Evolutionary conservation across 2,113 vertebrate species (phyloP).

Genomic region (Charadrius vociferus): DNA sequence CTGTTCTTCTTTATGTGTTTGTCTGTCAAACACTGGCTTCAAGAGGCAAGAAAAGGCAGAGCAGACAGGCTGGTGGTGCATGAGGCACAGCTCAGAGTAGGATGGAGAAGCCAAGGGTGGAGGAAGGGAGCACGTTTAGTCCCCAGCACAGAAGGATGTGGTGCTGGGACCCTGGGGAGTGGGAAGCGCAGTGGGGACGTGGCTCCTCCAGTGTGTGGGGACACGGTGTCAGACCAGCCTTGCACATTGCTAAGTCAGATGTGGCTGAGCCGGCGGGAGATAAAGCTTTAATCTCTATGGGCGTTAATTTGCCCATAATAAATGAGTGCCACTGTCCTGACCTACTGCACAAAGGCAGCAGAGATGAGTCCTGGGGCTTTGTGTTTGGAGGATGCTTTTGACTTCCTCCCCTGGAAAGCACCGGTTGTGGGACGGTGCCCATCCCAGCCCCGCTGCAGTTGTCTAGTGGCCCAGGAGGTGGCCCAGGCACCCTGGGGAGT

Average conservation of each 20-base stretch:
- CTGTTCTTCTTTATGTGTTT: not conserved
- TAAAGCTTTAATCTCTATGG: conserved; percentile 31
- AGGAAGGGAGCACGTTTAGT: not conserved
- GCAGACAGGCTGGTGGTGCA: not conserved
- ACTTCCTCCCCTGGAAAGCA: not conserved
- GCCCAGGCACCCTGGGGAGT: not conserved
- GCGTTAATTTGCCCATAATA: not conserved
- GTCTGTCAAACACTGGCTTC: not conserved
- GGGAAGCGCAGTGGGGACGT: not conserved
- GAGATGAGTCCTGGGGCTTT: not conserved
- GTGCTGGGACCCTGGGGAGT: not conserved
- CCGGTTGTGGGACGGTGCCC: not conserved
- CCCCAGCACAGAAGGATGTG: fast-evolving
- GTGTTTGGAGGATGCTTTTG: not conserved
- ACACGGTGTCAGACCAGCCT: not conserved
- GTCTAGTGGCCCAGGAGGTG: not conserved
- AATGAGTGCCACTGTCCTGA: fast-evolving
- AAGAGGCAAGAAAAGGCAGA: not conserved
- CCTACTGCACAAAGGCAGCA: not conserved
- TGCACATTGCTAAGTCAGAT: not conserved
- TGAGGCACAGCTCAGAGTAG: not conserved
- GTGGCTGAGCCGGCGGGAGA: not conserved
- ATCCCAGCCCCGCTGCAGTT: not conserved
- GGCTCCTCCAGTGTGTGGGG: fast-evolving
- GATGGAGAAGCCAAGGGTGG: not conserved